These are phyloP conservation scores for Gonioctena quinquepunctata DNA, from an alignment of 1,140 invertebrate genomes.

Conservation along the genomic window DNA sequence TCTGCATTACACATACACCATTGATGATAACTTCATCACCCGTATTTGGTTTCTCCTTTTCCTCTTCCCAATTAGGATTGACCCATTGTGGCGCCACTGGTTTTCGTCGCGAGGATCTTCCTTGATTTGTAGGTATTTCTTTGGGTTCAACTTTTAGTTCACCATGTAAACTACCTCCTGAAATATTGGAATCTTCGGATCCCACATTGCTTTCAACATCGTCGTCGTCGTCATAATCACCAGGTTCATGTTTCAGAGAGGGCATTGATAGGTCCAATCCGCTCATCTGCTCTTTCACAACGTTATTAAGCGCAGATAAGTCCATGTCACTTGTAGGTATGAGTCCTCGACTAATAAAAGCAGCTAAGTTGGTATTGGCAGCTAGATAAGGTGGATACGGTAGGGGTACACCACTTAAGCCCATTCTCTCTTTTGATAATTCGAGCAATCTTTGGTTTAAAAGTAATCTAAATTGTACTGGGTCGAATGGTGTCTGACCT, in stretches of 20 bases:
- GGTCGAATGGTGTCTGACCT: conserved; percentile 75
- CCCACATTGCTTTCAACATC: conserved; percentile 76
- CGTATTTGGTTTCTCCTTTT: conserved; percentile 60
- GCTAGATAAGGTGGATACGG: conserved; percentile 77
- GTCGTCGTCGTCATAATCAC: conserved; percentile 73
- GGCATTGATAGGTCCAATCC: conserved; percentile 82
- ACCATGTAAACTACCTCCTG: conserved; percentile 52
- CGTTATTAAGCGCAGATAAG: conserved; percentile 61
- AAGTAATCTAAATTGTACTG: conserved; percentile 85
- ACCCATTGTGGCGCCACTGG: conserved; percentile 96
- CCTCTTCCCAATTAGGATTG: conserved; percentile 88
- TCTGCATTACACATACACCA: conserved; percentile 88
- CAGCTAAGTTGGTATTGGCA: conserved; percentile 72
- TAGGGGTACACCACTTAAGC: conserved; percentile 70
- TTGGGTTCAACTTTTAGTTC: conserved; percentile 62
- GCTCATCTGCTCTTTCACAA: conserved; percentile 74
- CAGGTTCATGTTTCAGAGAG: conserved; percentile 74
- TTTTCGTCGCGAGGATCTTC: conserved; percentile 75
- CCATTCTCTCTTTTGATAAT: conserved; percentile 80
- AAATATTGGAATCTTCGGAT: conserved; percentile 72
- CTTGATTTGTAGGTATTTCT: conserved; percentile 60
- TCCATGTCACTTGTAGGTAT: conserved; percentile 61
- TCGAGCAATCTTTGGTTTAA: conserved; percentile 86
- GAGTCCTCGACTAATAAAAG: conserved; percentile 68
- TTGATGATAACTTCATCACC: conserved; percentile 86